phyloP scores from a whole-genome alignment of 2,797 vertebrate genomes.

The Gila robusta region DNA sequence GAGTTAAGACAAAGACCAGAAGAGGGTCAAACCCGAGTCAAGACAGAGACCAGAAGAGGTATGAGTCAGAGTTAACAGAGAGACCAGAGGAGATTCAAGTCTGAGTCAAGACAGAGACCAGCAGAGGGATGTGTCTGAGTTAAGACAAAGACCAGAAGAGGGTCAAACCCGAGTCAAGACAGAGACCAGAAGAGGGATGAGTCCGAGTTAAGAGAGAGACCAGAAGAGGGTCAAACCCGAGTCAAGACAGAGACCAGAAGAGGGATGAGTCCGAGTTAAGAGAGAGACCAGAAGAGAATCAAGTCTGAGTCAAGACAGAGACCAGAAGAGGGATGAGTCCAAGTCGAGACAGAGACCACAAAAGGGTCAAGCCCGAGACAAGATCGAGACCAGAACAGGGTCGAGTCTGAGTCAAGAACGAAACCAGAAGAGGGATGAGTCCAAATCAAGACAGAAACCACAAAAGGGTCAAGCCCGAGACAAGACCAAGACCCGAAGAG shows the following conservation, averaged over 20 bases:
- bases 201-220: background rate
- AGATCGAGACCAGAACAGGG: rapidly evolving
- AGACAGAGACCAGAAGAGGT: background rate
- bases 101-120: background rate
- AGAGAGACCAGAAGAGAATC: rapidly evolving
- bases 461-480: rapidly evolving
- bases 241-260: background rate
- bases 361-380: background rate
- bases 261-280: background rate
- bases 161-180: background rate
- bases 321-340: rapidly evolving
- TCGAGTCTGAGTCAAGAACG: background rate
- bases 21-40: background rate
- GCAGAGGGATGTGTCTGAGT: too few species aligned
- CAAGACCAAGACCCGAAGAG: background rate
- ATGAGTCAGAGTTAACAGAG: too few species aligned
- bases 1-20: too few species aligned
- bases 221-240: background rate
- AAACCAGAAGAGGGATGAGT: rapidly evolving
- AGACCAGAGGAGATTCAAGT: background rate
- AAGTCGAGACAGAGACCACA: background rate
- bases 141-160: background rate
- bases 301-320: background rate
- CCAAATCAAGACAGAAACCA: background rate
- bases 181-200: rapidly evolving